Conservation (phyloP, 2,888 invertebrate genomes). For the Tachina fera region DNA sequence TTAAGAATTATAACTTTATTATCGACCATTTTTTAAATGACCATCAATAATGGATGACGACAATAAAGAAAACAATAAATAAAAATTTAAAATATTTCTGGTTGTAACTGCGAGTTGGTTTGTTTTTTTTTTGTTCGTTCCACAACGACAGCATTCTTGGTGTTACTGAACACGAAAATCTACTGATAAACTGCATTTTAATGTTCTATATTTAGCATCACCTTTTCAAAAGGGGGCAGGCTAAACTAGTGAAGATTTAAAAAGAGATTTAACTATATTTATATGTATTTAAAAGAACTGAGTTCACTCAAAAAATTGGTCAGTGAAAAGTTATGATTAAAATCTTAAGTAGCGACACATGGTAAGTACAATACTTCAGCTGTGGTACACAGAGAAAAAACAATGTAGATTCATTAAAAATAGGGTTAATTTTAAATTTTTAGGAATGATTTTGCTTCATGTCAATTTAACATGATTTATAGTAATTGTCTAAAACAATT, state of each 20-base stretch:
- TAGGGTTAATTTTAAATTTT: no score
- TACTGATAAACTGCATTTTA: constrained; percentile 20
- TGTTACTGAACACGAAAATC: constrained; percentile 30
- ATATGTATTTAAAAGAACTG: background rate
- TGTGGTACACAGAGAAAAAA: no score
- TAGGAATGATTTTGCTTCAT: no score
- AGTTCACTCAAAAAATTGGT: constrained; percentile 7
- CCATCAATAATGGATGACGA: constrained; percentile 36
- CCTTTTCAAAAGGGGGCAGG: background rate
- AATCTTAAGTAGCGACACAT: no score
- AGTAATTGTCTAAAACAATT: no score
- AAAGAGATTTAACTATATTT: background rate
- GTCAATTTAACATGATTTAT: no score
- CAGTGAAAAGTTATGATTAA: background rate
- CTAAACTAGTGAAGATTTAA: background rate
- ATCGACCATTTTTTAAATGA: constrained; percentile 38
- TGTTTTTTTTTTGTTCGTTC: constrained; percentile 17
- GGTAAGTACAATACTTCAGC: no score
- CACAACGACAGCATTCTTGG: constrained; percentile 33
- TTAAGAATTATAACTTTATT: constrained; percentile 65
- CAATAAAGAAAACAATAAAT: constrained; percentile 5
- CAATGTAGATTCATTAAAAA: no score
- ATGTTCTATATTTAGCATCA: constrained; percentile 57
- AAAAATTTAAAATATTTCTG: background rate
- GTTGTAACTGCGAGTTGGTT: background rate